These are phyloP conservation scores for Saguinus midas DNA, from an alignment of 2,113 vertebrate genomes.

Conservation along the genomic window DNA sequence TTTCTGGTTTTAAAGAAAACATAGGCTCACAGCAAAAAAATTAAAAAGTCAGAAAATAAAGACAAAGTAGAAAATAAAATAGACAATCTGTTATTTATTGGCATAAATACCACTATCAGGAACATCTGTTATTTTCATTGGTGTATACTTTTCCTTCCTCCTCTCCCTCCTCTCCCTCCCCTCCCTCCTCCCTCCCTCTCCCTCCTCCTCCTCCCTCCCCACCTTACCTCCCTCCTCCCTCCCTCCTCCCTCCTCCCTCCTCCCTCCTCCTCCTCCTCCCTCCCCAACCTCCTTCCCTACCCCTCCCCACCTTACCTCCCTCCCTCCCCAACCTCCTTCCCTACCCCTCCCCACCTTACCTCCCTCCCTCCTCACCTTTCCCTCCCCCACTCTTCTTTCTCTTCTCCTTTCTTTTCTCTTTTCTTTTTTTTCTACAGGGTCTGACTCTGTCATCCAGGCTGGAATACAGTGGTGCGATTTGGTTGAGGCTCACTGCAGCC, in stretches of 20 bases:
- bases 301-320: too few relatives aligned
- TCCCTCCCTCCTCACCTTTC: too few relatives aligned
- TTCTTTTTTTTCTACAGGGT: background rate
- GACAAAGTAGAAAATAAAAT: background rate
- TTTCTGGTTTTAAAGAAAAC: slow-evolving; percentile 53
- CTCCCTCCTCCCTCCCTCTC: fast-evolving
- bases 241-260: too few relatives aligned
- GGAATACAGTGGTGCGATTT: background rate
- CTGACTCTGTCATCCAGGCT: background rate
- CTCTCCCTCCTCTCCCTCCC: too few relatives aligned
- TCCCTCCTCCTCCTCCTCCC: too few relatives aligned
- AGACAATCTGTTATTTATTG: background rate
- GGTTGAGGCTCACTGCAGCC: background rate
- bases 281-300: too few relatives aligned
- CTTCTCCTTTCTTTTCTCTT: too few relatives aligned
- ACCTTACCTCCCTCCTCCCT: too few relatives aligned
- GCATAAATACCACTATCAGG: background rate
- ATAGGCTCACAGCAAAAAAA: background rate
- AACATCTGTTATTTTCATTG: background rate
- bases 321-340: too few relatives aligned
- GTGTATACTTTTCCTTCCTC: background rate
- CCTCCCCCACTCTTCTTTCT: too few relatives aligned
- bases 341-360: too few relatives aligned
- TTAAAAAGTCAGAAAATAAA: background rate
- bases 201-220: too few relatives aligned